phyloP scores from a whole-genome alignment of 1,140 invertebrate genomes.

The Meloidogyne floridensis region DNA sequence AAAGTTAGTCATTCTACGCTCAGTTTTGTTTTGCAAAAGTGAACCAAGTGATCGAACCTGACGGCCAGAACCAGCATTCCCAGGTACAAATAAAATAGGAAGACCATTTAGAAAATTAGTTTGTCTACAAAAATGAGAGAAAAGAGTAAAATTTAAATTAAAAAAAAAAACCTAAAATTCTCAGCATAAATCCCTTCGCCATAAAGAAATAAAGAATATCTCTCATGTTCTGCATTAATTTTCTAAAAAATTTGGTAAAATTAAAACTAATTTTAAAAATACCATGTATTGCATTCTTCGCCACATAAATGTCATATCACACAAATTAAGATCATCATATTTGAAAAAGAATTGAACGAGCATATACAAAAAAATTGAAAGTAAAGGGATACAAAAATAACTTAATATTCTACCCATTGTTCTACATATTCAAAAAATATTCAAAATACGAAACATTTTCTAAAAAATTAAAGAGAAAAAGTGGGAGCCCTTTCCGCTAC shows the following conservation, averaged over 20 bases:
- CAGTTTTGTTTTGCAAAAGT: slow-evolving; percentile 54
- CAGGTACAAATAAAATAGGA: slow-evolving; percentile 54
- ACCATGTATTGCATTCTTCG: slow-evolving; percentile 46
- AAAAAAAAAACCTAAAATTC: slow-evolving; percentile 37
- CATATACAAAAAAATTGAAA: not conserved
- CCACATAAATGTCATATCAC: slow-evolving; percentile 52
- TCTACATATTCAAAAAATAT: no score
- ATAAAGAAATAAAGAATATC: slow-evolving; percentile 49
- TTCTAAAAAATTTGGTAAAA: slow-evolving; percentile 33
- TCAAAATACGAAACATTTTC: no score
- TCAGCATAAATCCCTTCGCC: slow-evolving; percentile 47
- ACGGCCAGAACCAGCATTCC: slow-evolving; percentile 55
- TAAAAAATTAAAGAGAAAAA: no score
- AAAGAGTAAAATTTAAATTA: slow-evolving; percentile 27
- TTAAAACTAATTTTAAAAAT: not conserved
- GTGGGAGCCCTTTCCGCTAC: no score
- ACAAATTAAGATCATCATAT: slow-evolving; percentile 27
- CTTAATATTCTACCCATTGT: not conserved
- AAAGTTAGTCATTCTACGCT: slow-evolving; percentile 39
- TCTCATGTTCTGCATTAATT: slow-evolving; percentile 39
- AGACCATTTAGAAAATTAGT: slow-evolving; percentile 37
- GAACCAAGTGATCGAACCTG: slow-evolving; percentile 56
- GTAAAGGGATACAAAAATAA: not conserved
- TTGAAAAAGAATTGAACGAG: not conserved
- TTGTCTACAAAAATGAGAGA: slow-evolving; percentile 30